Evolutionary conservation across 1,140 invertebrate species (phyloP), one percentile per base, ranked within the genome.

Genomic region (Drosophila varians): DNA sequence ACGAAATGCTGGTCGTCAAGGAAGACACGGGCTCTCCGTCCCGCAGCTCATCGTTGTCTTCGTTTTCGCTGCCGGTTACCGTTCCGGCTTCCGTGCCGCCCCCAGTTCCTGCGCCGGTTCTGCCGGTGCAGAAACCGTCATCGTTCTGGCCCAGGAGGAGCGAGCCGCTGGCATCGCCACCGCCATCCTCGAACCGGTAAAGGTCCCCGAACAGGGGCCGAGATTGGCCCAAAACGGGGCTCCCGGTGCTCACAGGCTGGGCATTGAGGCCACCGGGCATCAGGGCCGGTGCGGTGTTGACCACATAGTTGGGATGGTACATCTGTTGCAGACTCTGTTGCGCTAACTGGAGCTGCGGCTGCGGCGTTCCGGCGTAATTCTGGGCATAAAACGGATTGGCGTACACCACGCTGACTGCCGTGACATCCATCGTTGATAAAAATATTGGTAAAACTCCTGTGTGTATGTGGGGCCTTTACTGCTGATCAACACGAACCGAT

Each of bases 401-500:
- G 31, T 64, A 69, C 42, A 73, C 49, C 45, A 78, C 48, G 48
- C 71, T 69, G 54, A 65, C 58, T 48, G 69, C 23, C 21, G 64
- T 47, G 38, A 58, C 45, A 43, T 84, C 79, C 79, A 84, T 84
- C 1, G 21, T 48, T 34, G 46, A 46, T 60, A 69, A 80, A 79
- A 73, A 38, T 36, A 46, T 34, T 51, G 12, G 23, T 56, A 46
- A 53, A 72, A 56, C 61, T 51, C 18, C 23, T 38, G 25, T 40
- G 57, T 38, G 25, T 40, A 58, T 74, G 31, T 46, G 12, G n/a
- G 45, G 45, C 21, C 9, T 58, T 56, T 57, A 60, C 54, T 57
- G 56, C 54, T 53, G 36, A 69, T 79, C 61, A 38, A 83, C 51
- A 70, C 75, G 75, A 84, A 84, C 80, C 61, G 76, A 56, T 79